Evolutionary conservation across 2,797 vertebrate genomes (phyloP).

Genomic region (Hyperoplus lanceolatus): DNA sequence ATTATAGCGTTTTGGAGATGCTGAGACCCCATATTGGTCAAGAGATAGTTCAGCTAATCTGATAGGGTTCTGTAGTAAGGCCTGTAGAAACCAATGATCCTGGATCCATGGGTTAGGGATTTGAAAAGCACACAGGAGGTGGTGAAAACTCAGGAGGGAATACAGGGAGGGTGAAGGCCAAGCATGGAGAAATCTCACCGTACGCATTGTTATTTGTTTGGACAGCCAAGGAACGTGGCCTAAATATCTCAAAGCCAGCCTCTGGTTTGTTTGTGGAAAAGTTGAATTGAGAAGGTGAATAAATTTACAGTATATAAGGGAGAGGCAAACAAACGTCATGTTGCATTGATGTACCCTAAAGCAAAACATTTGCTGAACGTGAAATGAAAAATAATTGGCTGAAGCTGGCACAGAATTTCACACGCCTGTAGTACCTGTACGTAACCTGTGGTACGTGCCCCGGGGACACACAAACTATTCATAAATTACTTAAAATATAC

Average conservation of each 20-base stretch:
- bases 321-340: conserved; percentile 22
- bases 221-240: conserved; percentile 10
- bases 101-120: conserved; percentile 67
- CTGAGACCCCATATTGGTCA: conserved; percentile 83
- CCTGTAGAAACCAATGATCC: conserved; percentile 72
- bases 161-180: conserved; percentile 24
- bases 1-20: conserved; percentile 85
- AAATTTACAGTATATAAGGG: conserved; percentile 4
- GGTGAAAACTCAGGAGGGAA: conserved; percentile 41
- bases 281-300: conserved; percentile 15
- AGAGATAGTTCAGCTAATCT: conserved; percentile 84
- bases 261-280: conserved; percentile 24
- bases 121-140: conserved; percentile 60
- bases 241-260: conserved; percentile 13
- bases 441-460: conserved; percentile 33
- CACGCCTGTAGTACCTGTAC: conserved; percentile 28
- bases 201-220: conserved; percentile 34
- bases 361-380: conserved; percentile 27
- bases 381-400: conserved; percentile 36
- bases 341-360: conserved; percentile 2
- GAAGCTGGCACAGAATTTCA: conserved; percentile 25
- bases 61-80: conserved; percentile 71
- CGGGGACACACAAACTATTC: conserved; percentile 17
- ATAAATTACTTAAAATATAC: conserved; percentile 32
- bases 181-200: conserved; percentile 18